Base-by-base conservation (phyloP, 2,113 vertebrate genomes). In the Tichodroma muraria region DNA sequence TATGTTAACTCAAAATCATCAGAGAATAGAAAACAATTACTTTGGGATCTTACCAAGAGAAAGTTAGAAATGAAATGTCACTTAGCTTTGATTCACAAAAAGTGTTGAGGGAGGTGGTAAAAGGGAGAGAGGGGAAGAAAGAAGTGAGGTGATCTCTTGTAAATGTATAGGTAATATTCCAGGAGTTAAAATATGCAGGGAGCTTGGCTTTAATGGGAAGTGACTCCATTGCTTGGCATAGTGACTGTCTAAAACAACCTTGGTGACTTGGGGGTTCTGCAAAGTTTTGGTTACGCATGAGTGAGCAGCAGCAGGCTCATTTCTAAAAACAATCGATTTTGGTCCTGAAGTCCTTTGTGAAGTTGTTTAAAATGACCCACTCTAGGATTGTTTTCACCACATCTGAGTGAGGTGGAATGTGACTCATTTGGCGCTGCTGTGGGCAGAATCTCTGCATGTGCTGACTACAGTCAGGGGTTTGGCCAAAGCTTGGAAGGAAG, bases 171-270 rank as follows among this genome's bases (percentile, higher is more conserved):
- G 66, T 95, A 96, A 72, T 79, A 81, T 63, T 95, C 49, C 82
- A 91, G 80, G 86, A 89, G 60, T 73, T 80, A 59, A 96, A 95
- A 59, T 80, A 91, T 88, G 71, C 61, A 66, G 82, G 88, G 75
- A 79, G 44, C n/a, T 95, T 71, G 73, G 84, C 88, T 87, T 80
- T 83, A 81, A 75, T 65, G 61, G 89, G 85, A 63, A 19, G 42
- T 79, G 85, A 59, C 80, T 85, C 90, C 73, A 35, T 42, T 61
- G 84, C 69, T 63, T 86, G 91, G 91, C 81, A 61, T 23, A 27
- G 49, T 38, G 82, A 63, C 77, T 56, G 56, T 21, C 88, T 75
- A 27, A 76, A 83, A 80, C 38, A 81, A 24, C 79, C 94, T 35
- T 15, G 61, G 50, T 44, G 52, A 71, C 31, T 19, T 88, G 73